Evolutionary conservation across 1,140 invertebrate genomes (phyloP).

Genomic region (Atta cephalotes): DNA sequence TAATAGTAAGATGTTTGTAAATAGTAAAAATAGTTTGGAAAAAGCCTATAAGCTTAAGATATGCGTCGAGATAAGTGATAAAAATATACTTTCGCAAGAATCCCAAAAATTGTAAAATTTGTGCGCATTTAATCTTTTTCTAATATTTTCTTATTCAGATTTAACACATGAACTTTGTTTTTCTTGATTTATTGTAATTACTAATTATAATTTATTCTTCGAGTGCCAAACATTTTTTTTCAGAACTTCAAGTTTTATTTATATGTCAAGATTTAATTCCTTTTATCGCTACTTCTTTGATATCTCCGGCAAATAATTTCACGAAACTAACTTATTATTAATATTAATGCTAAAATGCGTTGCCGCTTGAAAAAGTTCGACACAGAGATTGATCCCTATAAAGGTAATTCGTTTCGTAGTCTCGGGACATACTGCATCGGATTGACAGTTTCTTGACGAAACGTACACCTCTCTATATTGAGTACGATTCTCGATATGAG

Average conservation of each 20-base stretch:
- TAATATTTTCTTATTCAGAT: background rate
- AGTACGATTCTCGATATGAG: conserved; percentile 42
- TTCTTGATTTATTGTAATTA: background rate
- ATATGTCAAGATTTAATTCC: no score
- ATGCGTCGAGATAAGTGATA: background rate
- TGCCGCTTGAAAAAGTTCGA: conserved; percentile 3
- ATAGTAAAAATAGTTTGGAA: background rate
- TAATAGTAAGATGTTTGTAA: background rate
- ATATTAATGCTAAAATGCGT: conserved; percentile 3
- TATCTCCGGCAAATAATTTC: background rate
- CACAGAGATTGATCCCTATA: background rate
- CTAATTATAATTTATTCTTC: background rate
- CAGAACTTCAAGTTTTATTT: no score
- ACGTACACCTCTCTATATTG: conserved; percentile 24
- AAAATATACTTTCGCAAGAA: background rate
- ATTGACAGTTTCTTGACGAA: conserved; percentile 52
- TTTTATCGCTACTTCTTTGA: background rate
- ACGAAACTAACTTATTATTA: background rate
- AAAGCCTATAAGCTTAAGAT: background rate
- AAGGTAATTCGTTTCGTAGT: background rate
- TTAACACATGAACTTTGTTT: background rate
- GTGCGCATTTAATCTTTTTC: background rate
- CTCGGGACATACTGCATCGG: background rate
- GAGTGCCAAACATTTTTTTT: background rate
- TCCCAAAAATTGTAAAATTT: background rate